These are phyloP conservation scores for Protobothrops mucrosquamatus DNA, from an alignment of 2,113 vertebrate species.

Conservation along the genomic window DNA sequence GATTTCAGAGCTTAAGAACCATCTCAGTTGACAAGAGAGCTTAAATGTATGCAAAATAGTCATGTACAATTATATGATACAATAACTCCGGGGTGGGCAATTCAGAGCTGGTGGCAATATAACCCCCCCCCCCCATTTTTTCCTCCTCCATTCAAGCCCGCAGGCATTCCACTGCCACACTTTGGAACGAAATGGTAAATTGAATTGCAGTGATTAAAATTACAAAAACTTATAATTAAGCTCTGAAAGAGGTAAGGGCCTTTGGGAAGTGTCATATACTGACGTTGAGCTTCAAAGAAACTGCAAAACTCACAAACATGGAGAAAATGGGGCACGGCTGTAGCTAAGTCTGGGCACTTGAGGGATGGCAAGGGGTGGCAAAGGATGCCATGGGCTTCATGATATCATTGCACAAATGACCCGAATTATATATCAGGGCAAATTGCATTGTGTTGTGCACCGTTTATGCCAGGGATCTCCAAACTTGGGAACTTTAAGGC, in stretches of 20 bases:
- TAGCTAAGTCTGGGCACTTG: background rate
- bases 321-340: background rate
- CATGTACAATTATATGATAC: background rate
- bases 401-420: background rate
- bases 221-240: background rate
- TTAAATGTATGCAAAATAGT: background rate
- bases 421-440: background rate
- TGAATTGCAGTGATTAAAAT: background rate
- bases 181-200: background rate
- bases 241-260: background rate
- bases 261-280: background rate
- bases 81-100: background rate
- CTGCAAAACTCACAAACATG: background rate
- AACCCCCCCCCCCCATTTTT: accelerated
- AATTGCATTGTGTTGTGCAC: background rate
- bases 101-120: background rate
- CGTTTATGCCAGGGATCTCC: background rate
- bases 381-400: background rate
- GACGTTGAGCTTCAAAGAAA: background rate
- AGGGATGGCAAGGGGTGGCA: background rate
- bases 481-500: background rate
- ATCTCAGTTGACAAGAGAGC: constrained; percentile 20
- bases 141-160: accelerated
- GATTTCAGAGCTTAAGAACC: constrained; percentile 1
- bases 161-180: background rate